Evolutionary conservation across 2,113 vertebrate species (phyloP), one percentile per base, ranked within the genome.

Genomic region (Erpornis zantholeuca): DNA sequence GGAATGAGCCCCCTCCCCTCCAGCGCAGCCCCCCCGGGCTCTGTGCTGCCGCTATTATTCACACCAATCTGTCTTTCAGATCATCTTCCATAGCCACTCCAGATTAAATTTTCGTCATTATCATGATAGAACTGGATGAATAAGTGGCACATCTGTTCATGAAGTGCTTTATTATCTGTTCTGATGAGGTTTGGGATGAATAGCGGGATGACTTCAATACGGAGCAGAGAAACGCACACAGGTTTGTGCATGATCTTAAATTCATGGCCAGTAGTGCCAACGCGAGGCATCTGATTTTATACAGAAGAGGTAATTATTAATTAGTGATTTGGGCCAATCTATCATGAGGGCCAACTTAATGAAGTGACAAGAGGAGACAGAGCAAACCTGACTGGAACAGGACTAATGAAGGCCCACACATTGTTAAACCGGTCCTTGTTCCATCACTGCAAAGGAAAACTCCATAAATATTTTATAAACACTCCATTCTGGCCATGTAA

Each of bases 71-170:
- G 97, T 96, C 97, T 97, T 95, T 95, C 90, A 97, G 88, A 97
- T 97, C 95, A 72, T 97, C 97, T 98, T 97, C 96, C 97, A 96
- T 12, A 97, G 96, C 95, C 96, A 96, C 97, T 98, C 96, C 94
- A 98, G 97, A 98, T 98, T 97, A 98, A 97, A 98, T 98, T 97
- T 95, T 97, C 97, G 96, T 98, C 97, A 98, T 98, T 98, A 98
- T 97, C 98, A 95, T 97, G 96, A 97, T 57, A 97, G 97, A 98
- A 97, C 96, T 97, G 95, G 97, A 98, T 98, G 98, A 98, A 97
- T 98, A 98, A 98, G 96, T 98, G 96, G 97, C 97, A 96, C 98
- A 98, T 98, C 98, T 98, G 98, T 94, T 98, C 96, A 47, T 97
- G 97, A 97, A 98, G 97, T 97, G 96, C 93, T 97, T 98, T 97